phyloP scores from a whole-genome alignment of 2,888 invertebrate species.

The Tetranychus piercei region DNA sequence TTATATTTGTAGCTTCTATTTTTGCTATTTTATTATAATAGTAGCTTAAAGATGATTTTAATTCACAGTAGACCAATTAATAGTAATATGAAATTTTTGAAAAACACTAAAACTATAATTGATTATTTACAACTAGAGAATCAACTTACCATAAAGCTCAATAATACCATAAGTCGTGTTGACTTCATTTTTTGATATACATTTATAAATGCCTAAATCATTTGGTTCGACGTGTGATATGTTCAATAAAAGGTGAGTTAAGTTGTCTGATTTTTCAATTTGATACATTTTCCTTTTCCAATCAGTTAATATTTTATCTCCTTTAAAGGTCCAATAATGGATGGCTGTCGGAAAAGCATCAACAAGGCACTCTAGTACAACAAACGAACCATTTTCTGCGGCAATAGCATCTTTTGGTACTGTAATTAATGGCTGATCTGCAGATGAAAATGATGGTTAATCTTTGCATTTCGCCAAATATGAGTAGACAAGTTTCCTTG shows the following conservation, averaged over 20 bases:
- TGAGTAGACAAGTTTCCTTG: neutral
- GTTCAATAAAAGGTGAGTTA: slow-evolving; percentile 55
- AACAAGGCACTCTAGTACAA: slow-evolving; percentile 49
- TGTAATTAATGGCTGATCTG: slow-evolving; percentile 62
- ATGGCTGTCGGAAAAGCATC: slow-evolving; percentile 73
- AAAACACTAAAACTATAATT: no score
- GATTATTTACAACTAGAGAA: neutral
- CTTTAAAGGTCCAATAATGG: slow-evolving; percentile 67
- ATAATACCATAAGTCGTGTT: slow-evolving; percentile 57
- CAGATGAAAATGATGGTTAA: slow-evolving; percentile 21
- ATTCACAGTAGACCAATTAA: no score
- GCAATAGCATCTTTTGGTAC: slow-evolving; percentile 49
- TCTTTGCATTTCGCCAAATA: neutral
- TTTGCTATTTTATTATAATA: no score
- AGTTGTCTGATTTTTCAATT: slow-evolving; percentile 21
- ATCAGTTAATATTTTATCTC: slow-evolving; percentile 48
- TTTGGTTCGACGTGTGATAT: slow-evolving; percentile 47
- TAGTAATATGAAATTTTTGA: no score
- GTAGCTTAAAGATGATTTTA: no score
- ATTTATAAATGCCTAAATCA: slow-evolving; percentile 59
- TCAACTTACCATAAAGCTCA: slow-evolving; percentile 43
- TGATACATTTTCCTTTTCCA: slow-evolving; percentile 40
- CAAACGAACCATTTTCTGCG: slow-evolving; percentile 48
- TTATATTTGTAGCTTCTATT: no score
- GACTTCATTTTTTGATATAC: slow-evolving; percentile 63